Base-by-base conservation (phyloP, 2,113 vertebrate species). In the Leucosticte australis region DNA sequence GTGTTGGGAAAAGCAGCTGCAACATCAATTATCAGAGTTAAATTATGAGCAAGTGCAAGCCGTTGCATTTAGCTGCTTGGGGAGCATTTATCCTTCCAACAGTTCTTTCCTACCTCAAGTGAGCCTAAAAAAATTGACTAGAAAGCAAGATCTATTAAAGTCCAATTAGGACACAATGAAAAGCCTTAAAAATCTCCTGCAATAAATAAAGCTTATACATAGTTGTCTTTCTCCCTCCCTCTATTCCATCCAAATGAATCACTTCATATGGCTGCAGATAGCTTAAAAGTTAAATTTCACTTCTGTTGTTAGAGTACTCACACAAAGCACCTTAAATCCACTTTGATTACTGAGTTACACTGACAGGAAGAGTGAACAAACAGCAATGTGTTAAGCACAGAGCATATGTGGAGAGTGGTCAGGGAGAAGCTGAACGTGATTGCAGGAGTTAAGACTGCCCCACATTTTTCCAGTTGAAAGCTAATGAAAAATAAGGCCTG, bases 1-100 rank as follows among this genome's bases (percentile, higher is more conserved):
- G 9, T 3, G 2, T 7, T 83, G 79, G n/a, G 82, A 76, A 95
- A 88, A 88, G 88, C 90, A 92, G 94, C 82, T 92, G 90, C 88
- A 96, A 65, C 50, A 47, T 42, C 46, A 73, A 21, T 73, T 92
- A 83, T 6, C 37, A 59, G 59, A 67, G n/a, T 47, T 92, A 86
- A 53, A 18, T 37, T 42, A 33, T 26, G 19, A 92, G 59, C 59
- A 68, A 69, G 37, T 39, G 37, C n/a, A 77, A 55, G 63, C 76
- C 59, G 67, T 56, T 87, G 65, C 46, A 35, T 73, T 91, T 64
- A 80, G 78, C 55, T 85, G 41, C 31, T 80, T 65, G 20, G 33
- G 71, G 55, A 88, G 47, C 71, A 39, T 57, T 88, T 44, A 62
- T 41, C 16, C 55, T 90, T 86, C 60, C 27, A 83, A 90, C 50